Evolutionary conservation across 2,888 invertebrate genomes (phyloP).

Genomic region (Apamea sordens): DNA sequence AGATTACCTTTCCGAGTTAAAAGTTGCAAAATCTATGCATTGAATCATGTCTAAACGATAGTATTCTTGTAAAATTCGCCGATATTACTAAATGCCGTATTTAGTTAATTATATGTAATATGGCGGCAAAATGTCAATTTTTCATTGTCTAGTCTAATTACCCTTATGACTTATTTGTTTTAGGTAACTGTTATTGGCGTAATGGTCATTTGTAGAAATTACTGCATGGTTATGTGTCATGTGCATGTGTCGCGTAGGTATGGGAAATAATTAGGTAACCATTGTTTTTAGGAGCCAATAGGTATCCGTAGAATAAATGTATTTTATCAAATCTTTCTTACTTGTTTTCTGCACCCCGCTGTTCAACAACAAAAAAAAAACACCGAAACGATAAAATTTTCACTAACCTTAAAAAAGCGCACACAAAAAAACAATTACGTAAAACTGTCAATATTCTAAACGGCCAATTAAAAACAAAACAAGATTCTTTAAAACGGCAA

Average conservation of each 20-base stretch:
- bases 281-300: not conserved
- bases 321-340: not conserved
- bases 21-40: slow-evolving; percentile 10
- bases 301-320: not conserved
- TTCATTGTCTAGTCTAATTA: slow-evolving; percentile 22
- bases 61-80: slow-evolving; percentile 1
- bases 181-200: not conserved
- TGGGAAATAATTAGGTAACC: not conserved
- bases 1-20: not conserved
- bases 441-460: slow-evolving; percentile 60
- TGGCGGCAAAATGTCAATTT: not conserved
- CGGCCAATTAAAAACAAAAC: slow-evolving; percentile 67
- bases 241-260: too few species aligned
- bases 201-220: not conserved
- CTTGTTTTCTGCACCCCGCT: not conserved
- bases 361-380: slow-evolving; percentile 27
- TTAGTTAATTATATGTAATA: slow-evolving; percentile 7
- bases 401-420: slow-evolving; percentile 30
- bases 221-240: slow-evolving; percentile 25
- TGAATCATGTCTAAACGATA: not conserved
- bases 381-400: slow-evolving; percentile 8
- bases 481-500: slow-evolving; percentile 70
- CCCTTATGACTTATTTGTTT: slow-evolving; percentile 9
- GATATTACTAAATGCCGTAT: not conserved
- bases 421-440: slow-evolving; percentile 55